These are phyloP conservation scores for Drosophila saltans DNA, from an alignment of 1,140 invertebrate species.

Conservation along the genomic window DNA sequence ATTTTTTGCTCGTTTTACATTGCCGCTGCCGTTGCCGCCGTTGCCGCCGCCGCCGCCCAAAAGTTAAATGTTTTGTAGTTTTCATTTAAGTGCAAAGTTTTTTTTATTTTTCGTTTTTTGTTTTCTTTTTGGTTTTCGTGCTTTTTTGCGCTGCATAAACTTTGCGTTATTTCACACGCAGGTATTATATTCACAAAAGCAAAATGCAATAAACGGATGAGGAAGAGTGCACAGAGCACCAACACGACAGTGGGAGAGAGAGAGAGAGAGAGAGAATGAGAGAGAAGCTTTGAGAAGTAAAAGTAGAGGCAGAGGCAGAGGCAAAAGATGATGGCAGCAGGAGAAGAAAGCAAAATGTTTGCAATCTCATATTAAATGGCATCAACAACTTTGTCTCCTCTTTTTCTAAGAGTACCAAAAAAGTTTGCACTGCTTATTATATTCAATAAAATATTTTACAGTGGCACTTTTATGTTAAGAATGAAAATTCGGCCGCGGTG, in stretches of 20 bases:
- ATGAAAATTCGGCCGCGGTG: not conserved
- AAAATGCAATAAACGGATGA: conserved; percentile 66
- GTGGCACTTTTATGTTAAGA: conserved; percentile 53
- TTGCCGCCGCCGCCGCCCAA: conserved; percentile 21
- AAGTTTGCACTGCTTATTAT: conserved; percentile 75
- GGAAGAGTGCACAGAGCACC: conserved; percentile 6
- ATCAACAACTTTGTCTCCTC: conserved; percentile 73
- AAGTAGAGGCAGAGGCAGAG: not conserved
- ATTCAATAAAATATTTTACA: conserved; percentile 81
- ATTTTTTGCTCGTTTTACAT: conserved; percentile 48
- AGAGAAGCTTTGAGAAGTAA: conserved; percentile 16
- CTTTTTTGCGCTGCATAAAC: conserved; percentile 62
- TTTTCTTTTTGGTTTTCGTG: not conserved
- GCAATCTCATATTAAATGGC: conserved; percentile 75
- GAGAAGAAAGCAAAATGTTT: conserved; percentile 51
- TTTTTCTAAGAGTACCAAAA: conserved; percentile 49
- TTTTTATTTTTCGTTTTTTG: conserved; percentile 9
- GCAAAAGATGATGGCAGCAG: not conserved
- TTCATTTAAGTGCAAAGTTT: conserved; percentile 77
- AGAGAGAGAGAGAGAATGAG: too few species aligned
- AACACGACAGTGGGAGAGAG: not conserved
- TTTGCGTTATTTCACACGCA: conserved; percentile 79
- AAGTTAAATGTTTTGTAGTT: conserved; percentile 79
- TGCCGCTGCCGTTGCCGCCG: not conserved
- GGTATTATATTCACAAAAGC: conserved; percentile 73